A percentile compares a stretch with the other conserved stretches of the same genome.
Evolutionary conservation across 1,140 invertebrate species (phyloP).

Genomic region (Arctopsyche grandis): DNA sequence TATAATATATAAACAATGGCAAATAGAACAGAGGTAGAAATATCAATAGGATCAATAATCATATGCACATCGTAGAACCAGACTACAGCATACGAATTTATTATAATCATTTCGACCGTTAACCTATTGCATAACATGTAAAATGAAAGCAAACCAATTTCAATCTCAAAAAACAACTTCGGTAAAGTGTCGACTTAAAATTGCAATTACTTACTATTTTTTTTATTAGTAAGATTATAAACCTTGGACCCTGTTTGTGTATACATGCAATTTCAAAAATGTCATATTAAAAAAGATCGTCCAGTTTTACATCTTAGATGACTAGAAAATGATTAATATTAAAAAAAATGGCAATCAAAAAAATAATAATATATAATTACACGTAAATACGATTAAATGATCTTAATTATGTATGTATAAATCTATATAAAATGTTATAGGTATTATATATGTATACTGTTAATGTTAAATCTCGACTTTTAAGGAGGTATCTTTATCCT

Average conservation of each 20-base stretch:
- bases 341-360: no score
- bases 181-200: no score
- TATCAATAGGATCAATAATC: not conserved
- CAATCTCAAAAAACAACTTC: no score
- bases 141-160: no score
- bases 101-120: no score
- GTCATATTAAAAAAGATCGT: not conserved
- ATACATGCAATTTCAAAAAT: no score
- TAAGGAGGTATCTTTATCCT: not conserved
- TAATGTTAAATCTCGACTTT: not conserved
- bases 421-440: no score
- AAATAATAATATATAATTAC: not conserved
- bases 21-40: constrained; percentile 22
- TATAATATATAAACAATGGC: not conserved
- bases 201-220: no score
- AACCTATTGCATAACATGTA: no score
- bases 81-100: no score
- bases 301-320: not conserved
- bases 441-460: not conserved
- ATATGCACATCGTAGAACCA: not conserved
- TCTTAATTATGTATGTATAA: no score
- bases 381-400: not conserved
- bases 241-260: constrained; percentile 3
- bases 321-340: not conserved
- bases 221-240: not conserved